phyloP scores from a whole-genome alignment of 2,888 invertebrate species.

The Rhimphoctona megacephalus region DNA sequence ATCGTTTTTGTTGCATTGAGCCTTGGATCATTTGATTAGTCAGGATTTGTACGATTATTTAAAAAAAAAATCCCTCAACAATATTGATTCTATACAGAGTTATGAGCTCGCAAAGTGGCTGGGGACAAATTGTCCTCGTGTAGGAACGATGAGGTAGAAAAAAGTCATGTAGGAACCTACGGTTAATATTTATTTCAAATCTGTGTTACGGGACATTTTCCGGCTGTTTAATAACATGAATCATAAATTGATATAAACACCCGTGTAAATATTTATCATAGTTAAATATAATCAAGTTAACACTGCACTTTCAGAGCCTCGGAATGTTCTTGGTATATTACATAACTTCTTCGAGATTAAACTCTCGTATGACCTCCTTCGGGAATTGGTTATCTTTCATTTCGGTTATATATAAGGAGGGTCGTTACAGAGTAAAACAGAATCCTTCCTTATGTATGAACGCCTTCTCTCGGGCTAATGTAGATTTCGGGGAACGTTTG shows the following conservation, averaged over 20 bases:
- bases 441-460: slow-evolving; percentile 11
- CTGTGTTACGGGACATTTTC: too few species aligned
- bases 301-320: slow-evolving; percentile 45
- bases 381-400: slow-evolving; percentile 51
- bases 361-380: slow-evolving; percentile 21
- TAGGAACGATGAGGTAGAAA: too few species aligned
- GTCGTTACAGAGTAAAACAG: slow-evolving; percentile 17
- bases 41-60: too few species aligned
- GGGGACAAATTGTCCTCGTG: too few species aligned
- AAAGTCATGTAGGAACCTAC: too few species aligned
- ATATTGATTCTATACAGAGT: too few species aligned
- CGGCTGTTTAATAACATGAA: too few species aligned
- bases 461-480: slow-evolving; percentile 18
- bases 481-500: slow-evolving; percentile 43
- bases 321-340: slow-evolving; percentile 30
- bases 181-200: background rate
- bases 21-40: too few species aligned
- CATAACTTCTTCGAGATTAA: slow-evolving; percentile 64
- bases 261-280: background rate
- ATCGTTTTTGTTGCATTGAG: too few species aligned
- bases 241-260: background rate
- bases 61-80: too few species aligned
- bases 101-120: too few species aligned
- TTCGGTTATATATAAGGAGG: slow-evolving; percentile 7
- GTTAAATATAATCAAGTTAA: slow-evolving; percentile 29